A percentile compares a stretch with the other conserved stretches of the same genome.
phyloP scores from a whole-genome alignment of 1,140 invertebrate species.

The Cydia fagiglandana region DNA sequence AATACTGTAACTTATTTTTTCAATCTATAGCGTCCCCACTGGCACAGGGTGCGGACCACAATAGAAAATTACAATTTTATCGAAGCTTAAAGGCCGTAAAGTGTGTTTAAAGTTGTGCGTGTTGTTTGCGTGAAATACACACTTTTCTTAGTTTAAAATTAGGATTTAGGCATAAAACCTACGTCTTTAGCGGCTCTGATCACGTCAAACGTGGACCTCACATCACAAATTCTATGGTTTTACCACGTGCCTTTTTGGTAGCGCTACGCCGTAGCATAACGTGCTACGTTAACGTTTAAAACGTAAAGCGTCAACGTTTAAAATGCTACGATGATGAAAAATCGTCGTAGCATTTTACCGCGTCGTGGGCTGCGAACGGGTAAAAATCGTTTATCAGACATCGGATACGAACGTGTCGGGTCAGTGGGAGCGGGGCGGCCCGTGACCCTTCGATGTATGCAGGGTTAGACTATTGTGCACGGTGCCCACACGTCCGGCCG shows the following conservation, averaged over 20 bases:
- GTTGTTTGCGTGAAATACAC: too few relatives aligned
- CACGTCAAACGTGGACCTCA: too few relatives aligned
- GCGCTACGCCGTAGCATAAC: not conserved
- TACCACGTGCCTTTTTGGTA: not conserved
- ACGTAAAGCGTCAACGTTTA: not conserved
- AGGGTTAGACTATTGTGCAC: constrained; percentile 21
- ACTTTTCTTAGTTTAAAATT: too few relatives aligned
- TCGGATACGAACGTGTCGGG: constrained; percentile 25
- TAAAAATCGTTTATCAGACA: constrained; percentile 4
- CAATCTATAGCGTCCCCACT: too few relatives aligned
- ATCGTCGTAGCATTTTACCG: not conserved
- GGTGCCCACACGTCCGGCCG: not conserved
- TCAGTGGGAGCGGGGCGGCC: constrained; percentile 3
- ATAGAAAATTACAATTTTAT: too few relatives aligned
- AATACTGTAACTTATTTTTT: too few relatives aligned
- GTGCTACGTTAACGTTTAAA: not conserved
- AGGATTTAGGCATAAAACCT: too few relatives aligned
- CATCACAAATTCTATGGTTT: too few relatives aligned
- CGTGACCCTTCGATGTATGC: constrained; percentile 23
- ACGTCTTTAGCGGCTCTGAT: too few relatives aligned
- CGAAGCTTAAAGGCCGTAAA: too few relatives aligned
- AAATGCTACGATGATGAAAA: not conserved
- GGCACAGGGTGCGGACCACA: too few relatives aligned
- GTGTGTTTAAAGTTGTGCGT: too few relatives aligned
- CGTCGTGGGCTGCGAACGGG: not conserved